Percentiles rank a stretch among this genome's conserved stretches.
Conservation (phyloP, 2,797 vertebrate genomes). For the Spondyliosoma cantharus region DNA sequence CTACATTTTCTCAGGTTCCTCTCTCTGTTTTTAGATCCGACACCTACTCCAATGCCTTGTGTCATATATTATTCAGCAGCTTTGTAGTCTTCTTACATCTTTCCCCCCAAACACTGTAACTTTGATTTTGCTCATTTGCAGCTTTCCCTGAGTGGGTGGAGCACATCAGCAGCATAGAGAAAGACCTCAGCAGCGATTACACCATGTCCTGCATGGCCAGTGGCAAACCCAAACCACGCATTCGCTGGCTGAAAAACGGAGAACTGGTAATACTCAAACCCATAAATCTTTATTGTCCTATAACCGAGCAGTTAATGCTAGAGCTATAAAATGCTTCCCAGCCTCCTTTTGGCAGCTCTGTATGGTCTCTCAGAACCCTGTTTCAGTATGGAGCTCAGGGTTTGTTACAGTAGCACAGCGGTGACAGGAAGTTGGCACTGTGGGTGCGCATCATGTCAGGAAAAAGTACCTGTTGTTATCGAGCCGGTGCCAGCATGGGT, state of each 20-base stretch:
- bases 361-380: neutral
- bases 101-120: neutral
- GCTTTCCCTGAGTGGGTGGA: slow-evolving; percentile 95
- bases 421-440: slow-evolving; percentile 66
- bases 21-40: slow-evolving; percentile 10
- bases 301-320: slow-evolving; percentile 11
- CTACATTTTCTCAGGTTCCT: slow-evolving; percentile 1
- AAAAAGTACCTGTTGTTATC: slow-evolving; percentile 68
- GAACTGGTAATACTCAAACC: slow-evolving; percentile 79
- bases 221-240: slow-evolving; percentile 91
- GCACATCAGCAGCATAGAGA: slow-evolving; percentile 92
- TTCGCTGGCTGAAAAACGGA: slow-evolving; percentile 94
- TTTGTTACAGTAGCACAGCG: slow-evolving; percentile 49
- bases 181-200: slow-evolving; percentile 90
- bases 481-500: slow-evolving; percentile 63
- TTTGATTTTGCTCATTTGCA: slow-evolving; percentile 67
- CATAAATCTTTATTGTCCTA: slow-evolving; percentile 25
- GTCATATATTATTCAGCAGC: slow-evolving; percentile 26
- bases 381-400: slow-evolving; percentile 27
- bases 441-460: slow-evolving; percentile 46
- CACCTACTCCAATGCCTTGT: neutral
- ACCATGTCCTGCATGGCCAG: slow-evolving; percentile 92
- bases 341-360: neutral
- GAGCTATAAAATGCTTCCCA: slow-evolving; percentile 10
- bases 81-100: slow-evolving; percentile 23